phyloP scores from a whole-genome alignment of 1,140 invertebrate species.

The Cepaea nemoralis region DNA sequence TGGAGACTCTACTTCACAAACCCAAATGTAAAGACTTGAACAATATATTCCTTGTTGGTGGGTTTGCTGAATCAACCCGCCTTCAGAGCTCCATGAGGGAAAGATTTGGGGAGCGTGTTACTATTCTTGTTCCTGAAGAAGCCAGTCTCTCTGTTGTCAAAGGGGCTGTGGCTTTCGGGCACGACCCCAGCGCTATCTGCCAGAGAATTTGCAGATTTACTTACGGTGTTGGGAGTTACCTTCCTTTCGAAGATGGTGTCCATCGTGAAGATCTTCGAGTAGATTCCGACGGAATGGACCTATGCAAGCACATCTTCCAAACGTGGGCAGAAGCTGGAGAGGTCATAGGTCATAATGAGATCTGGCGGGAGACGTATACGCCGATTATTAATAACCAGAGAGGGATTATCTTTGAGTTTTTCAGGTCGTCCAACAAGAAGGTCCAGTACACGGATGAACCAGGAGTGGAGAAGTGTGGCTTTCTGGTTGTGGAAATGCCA shows the following conservation, averaged over 20 bases:
- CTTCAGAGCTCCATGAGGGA: slow-evolving; percentile 74
- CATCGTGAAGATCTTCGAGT: slow-evolving; percentile 75
- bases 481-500: slow-evolving; percentile 74
- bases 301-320: slow-evolving; percentile 77
- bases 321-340: slow-evolving; percentile 76
- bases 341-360: slow-evolving; percentile 73
- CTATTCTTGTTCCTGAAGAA: slow-evolving; percentile 75
- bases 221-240: slow-evolving; percentile 77
- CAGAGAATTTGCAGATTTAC: slow-evolving; percentile 75
- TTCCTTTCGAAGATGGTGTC: slow-evolving; percentile 70
- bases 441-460: slow-evolving; percentile 76
- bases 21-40: slow-evolving; percentile 70
- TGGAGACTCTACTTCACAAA: slow-evolving; percentile 57
- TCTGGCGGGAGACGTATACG: slow-evolving; percentile 75
- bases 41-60: slow-evolving; percentile 77
- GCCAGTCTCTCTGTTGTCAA: slow-evolving; percentile 66
- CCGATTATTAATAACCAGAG: slow-evolving; percentile 75
- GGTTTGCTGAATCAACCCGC: slow-evolving; percentile 76
- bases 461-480: slow-evolving; percentile 75
- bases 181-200: slow-evolving; percentile 75
- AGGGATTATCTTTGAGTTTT: slow-evolving; percentile 76
- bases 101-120: slow-evolving; percentile 72
- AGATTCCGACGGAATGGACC: slow-evolving; percentile 73
- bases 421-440: slow-evolving; percentile 72
- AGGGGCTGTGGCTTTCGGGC: slow-evolving; percentile 77